A percentile compares a stretch with the other conserved stretches of the same genome.
Conservation (phyloP, 2,113 vertebrate species). For the Oncorhynchus kisutch region DNA sequence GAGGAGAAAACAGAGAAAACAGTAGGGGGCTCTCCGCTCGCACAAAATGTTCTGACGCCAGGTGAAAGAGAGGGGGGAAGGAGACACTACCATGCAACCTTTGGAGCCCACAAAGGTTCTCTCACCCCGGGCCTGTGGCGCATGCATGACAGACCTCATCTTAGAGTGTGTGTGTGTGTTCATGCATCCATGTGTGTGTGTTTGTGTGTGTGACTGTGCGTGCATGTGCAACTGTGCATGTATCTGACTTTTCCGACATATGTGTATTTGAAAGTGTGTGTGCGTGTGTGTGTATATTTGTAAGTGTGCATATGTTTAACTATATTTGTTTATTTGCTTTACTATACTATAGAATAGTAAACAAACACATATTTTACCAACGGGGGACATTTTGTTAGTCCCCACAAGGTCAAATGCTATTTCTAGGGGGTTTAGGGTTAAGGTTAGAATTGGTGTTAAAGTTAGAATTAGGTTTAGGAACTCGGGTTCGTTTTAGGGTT, state of each 20-base stretch:
- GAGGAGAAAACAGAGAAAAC: constrained; percentile 13
- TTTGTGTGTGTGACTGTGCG: neutral
- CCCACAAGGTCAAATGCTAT: too few relatives aligned
- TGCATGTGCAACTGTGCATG: neutral
- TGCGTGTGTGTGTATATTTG: neutral
- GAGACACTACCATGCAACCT: constrained; percentile 62
- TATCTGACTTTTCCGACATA: neutral
- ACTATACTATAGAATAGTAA: too few relatives aligned
- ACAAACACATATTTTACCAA: too few relatives aligned
- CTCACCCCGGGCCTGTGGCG: constrained; percentile 40
- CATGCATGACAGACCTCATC: constrained; percentile 39
- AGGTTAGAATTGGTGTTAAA: too few relatives aligned
- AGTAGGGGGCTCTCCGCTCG: neutral
- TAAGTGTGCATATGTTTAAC: too few relatives aligned
- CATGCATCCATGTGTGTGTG: constrained; percentile 15
- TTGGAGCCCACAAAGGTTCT: constrained; percentile 60
- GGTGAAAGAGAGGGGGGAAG: neutral
- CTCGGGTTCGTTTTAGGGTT: too few relatives aligned
- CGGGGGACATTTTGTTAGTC: too few relatives aligned
- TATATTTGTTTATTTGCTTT: too few relatives aligned
- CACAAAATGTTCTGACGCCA: neutral
- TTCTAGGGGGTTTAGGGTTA: too few relatives aligned
- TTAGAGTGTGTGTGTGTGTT: constrained; percentile 23
- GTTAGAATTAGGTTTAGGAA: too few relatives aligned
- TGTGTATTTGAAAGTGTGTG: constrained; percentile 17